Percentiles rank a stretch among this genome's conserved stretches.
Evolutionary conservation across 2,888 invertebrate genomes (phyloP).

Genomic region (Leptarthrus brevirostris): DNA sequence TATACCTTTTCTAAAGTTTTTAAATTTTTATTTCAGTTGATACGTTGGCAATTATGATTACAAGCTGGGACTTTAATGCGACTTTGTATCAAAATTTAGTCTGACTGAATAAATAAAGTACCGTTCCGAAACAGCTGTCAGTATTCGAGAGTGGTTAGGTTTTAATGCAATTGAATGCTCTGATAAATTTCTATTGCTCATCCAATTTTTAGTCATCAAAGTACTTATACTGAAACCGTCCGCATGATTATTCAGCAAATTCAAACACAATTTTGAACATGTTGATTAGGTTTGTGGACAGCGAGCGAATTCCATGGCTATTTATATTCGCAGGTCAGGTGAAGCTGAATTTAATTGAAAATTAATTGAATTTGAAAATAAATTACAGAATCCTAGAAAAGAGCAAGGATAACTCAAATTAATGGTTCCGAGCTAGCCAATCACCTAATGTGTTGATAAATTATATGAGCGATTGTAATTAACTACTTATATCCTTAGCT

Average conservation of each 20-base stretch:
- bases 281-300: neutral
- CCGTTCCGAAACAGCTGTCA: neutral
- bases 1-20: too few species aligned
- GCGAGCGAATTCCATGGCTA: neutral
- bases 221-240: neutral
- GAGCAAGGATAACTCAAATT: constrained; percentile 39
- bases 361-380: constrained; percentile 44
- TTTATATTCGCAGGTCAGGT: constrained; percentile 16
- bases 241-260: constrained; percentile 31
- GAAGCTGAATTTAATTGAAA: constrained; percentile 44
- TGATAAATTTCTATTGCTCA: neutral
- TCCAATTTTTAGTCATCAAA: constrained; percentile 20
- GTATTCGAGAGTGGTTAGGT: neutral
- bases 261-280: constrained; percentile 1
- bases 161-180: neutral
- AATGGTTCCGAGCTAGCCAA: constrained; percentile 37
- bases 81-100: neutral
- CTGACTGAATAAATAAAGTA: constrained; percentile 1
- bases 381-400: constrained; percentile 19
- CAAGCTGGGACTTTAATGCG: too few species aligned
- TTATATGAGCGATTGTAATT: constrained; percentile 28
- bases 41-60: too few species aligned
- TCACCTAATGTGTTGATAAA: constrained; percentile 19
- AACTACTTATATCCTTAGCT: constrained; percentile 27
- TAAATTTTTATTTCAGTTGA: too few species aligned